These are phyloP conservation scores for Cynaeus angustus DNA, from an alignment of 2,888 invertebrate species.

Conservation along the genomic window DNA sequence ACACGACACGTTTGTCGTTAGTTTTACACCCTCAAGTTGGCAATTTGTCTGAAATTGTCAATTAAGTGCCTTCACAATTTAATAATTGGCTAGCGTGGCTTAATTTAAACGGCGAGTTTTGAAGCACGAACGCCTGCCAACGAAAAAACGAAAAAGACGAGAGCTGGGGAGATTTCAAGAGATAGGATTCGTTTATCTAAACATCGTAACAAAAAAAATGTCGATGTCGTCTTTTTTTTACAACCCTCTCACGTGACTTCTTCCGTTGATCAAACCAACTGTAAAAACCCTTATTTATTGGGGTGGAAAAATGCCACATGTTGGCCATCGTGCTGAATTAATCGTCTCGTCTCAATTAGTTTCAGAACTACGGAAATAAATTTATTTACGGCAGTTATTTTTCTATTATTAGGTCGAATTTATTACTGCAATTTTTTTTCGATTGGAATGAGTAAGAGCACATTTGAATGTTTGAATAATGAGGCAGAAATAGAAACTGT, in stretches of 20 bases:
- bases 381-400: slow-evolving; percentile 5
- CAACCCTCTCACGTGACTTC: slow-evolving; percentile 9
- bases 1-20: slow-evolving; percentile 13
- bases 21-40: slow-evolving; percentile 15
- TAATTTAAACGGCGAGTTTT: slow-evolving; percentile 10
- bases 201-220: slow-evolving; percentile 2
- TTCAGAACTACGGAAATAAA: not conserved
- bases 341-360: slow-evolving; percentile 23
- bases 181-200: no score
- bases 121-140: not conserved
- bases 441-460: not conserved
- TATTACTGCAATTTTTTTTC: slow-evolving; percentile 3
- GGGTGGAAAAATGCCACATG: slow-evolving; percentile 1
- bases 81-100: slow-evolving; percentile 25
- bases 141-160: slow-evolving; percentile 1
- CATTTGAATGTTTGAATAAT: slow-evolving; percentile 2
- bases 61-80: slow-evolving; percentile 39
- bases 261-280: slow-evolving; percentile 21
- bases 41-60: slow-evolving; percentile 39
- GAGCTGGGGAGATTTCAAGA: not conserved
- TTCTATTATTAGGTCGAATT: slow-evolving; percentile 3
- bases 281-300: slow-evolving; percentile 20
- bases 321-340: slow-evolving; percentile 9
- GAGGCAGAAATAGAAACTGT: not conserved
- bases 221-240: no score